Conservation (phyloP, 2,113 vertebrate genomes). For the Triplophysa dalaica region DNA sequence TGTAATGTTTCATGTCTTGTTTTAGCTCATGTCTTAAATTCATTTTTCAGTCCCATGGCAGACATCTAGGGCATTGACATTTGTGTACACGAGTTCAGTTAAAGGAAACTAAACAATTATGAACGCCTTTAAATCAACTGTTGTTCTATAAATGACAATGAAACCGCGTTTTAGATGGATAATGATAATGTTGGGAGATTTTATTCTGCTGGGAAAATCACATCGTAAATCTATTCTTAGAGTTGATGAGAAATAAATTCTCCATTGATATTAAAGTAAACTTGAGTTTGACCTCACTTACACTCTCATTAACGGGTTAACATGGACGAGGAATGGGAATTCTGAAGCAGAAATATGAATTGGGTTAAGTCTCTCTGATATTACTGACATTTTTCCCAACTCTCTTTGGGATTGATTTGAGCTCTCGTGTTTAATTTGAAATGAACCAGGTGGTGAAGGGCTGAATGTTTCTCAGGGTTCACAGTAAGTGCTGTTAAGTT, state of each 20-base stretch:
- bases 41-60: no score
- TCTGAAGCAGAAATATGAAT: constrained; percentile 43
- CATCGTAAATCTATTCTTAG: constrained; percentile 12
- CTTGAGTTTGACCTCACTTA: not conserved
- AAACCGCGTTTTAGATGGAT: no score
- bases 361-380: constrained; percentile 60
- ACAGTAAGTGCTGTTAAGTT: constrained; percentile 29
- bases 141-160: not conserved
- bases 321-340: constrained; percentile 47
- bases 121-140: not conserved
- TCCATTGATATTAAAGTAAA: not conserved
- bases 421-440: not conserved
- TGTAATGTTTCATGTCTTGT: no score
- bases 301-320: constrained; percentile 15
- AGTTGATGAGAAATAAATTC: not conserved
- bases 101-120: no score
- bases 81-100: no score
- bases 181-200: not conserved
- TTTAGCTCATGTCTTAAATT: no score
- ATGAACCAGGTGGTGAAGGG: constrained; percentile 14
- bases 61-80: no score
- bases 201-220: not conserved
- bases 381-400: constrained; percentile 51
- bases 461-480: constrained; percentile 11
- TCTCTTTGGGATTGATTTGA: constrained; percentile 38